These are phyloP conservation scores for Pseudochromis fuscus DNA, from an alignment of 2,797 vertebrate species.

Conservation along the genomic window DNA sequence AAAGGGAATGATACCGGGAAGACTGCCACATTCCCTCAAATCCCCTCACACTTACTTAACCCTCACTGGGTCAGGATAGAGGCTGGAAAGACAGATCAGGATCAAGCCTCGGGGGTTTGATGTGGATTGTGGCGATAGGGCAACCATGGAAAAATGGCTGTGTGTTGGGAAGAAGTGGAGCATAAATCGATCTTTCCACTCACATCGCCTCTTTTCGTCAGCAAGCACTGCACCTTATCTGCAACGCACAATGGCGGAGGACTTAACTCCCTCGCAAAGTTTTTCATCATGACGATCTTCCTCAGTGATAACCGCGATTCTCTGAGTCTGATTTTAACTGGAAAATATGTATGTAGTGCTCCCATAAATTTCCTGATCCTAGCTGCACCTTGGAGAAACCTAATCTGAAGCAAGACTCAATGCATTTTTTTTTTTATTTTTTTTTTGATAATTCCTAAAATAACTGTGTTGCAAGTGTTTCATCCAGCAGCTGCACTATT, in stretches of 20 bases:
- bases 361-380: conserved; percentile 2
- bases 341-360: conserved; percentile 7
- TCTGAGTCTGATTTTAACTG: neutral
- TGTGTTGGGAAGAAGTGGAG: conserved; percentile 50
- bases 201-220: conserved; percentile 22
- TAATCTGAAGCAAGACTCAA: neutral
- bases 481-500: neutral
- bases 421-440: neutral
- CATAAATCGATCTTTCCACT: conserved; percentile 41
- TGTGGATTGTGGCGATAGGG: conserved; percentile 14
- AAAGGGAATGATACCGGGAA: conserved; percentile 45
- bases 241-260: conserved; percentile 1
- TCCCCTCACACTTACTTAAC: conserved; percentile 62
- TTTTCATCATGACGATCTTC: neutral
- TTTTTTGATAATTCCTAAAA: conserved; percentile 10
- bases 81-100: conserved; percentile 23
- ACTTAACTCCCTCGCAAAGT: neutral
- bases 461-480: conserved; percentile 2
- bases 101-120: conserved; percentile 44
- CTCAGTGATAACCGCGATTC: neutral
- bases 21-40: conserved; percentile 62
- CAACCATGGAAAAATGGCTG: conserved; percentile 33
- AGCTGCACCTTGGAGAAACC: conserved; percentile 15
- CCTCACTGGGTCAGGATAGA: conserved; percentile 45
- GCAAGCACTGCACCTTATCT: conserved; percentile 1